Evolutionary conservation across 2,888 invertebrate species (phyloP).

Genomic region (Entomobrya proxima): DNA sequence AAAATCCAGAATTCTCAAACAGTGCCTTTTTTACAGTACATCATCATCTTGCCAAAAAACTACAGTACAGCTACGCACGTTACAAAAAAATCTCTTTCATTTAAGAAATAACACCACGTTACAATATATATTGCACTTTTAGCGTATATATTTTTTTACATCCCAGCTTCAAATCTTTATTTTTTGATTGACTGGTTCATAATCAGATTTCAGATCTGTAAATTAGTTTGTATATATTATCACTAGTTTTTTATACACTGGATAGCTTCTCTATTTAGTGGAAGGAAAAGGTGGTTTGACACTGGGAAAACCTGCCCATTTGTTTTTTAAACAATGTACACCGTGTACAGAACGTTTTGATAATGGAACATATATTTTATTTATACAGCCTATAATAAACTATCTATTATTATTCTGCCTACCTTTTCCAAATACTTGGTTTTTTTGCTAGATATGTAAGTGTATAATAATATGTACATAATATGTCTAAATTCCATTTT

Average conservation of each 20-base stretch:
- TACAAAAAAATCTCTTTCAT: no score
- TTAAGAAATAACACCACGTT: no score
- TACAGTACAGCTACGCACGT: no score
- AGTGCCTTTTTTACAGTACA: no score
- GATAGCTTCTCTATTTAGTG: background rate
- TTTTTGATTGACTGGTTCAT: no score
- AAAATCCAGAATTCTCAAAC: no score
- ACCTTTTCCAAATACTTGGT: background rate
- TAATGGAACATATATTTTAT: background rate
- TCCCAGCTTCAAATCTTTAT: no score
- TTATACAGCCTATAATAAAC: background rate
- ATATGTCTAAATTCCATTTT: no score
- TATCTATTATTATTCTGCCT: background rate
- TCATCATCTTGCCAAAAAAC: no score
- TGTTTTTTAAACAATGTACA: background rate
- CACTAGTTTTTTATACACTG: background rate
- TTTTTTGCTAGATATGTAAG: background rate
- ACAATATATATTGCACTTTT: no score
- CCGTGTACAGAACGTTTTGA: background rate
- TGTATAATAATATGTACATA: background rate
- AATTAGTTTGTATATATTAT: background rate
- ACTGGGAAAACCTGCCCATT: slow-evolving; percentile 44
- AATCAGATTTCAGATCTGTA: background rate
- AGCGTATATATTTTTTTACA: no score
- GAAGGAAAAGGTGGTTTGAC: background rate